phyloP scores from a whole-genome alignment of 2,888 invertebrate species.

The Eucera pruinosa region DNA sequence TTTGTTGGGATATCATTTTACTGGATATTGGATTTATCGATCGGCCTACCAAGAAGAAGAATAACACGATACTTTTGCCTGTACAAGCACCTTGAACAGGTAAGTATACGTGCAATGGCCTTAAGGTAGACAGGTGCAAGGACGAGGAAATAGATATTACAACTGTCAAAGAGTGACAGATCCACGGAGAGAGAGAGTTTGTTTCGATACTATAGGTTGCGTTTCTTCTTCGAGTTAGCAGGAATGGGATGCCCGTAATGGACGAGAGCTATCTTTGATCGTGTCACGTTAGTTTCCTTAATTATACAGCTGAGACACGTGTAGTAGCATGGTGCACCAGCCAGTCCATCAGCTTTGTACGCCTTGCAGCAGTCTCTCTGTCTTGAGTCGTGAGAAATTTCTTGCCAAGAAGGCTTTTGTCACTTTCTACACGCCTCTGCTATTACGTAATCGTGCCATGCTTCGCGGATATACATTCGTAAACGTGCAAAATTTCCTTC shows the following conservation, averaged over 20 bases:
- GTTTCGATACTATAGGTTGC: constrained; percentile 2
- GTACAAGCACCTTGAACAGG: neutral
- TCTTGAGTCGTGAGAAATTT: constrained; percentile 52
- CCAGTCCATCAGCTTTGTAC: constrained; percentile 25
- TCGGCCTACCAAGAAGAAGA: constrained; percentile 23
- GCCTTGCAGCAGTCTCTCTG: constrained; percentile 12
- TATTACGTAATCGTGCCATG: constrained; percentile 21
- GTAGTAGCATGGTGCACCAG: constrained; percentile 25
- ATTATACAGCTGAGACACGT: constrained; percentile 53
- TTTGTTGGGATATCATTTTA: constrained; percentile 42
- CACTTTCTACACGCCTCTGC: constrained; percentile 35
- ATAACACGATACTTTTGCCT: constrained; percentile 32
- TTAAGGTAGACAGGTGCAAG: constrained; percentile 64
- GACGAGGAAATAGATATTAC: constrained; percentile 62
- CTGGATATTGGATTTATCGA: constrained; percentile 38
- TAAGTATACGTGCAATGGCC: constrained; percentile 42
- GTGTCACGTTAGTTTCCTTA: constrained; percentile 60
- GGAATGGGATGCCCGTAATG: constrained; percentile 30
- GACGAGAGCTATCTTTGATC: constrained; percentile 38
- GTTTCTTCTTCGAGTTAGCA: constrained; percentile 5
- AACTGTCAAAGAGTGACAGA: constrained; percentile 57
- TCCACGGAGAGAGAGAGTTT: constrained; percentile 17
- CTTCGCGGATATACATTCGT: neutral
- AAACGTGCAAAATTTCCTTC: neutral
- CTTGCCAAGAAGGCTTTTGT: constrained; percentile 41